Base-by-base conservation (phyloP, 30 jellyfish, hydroid and myxozoan species). In the Rhopilema esculentum region DNA sequence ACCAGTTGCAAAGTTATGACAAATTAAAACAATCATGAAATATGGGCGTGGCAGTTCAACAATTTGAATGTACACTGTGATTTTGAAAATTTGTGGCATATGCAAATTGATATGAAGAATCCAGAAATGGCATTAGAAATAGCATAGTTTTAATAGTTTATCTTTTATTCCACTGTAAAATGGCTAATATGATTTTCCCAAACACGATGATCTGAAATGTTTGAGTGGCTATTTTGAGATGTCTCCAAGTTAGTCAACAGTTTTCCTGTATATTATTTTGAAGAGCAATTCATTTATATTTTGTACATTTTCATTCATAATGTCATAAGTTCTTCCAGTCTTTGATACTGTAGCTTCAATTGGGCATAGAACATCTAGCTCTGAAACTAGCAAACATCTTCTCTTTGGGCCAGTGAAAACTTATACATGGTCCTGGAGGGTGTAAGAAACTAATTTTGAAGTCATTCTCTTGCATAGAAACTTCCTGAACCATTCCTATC, bases 311-410 rank as follows among this genome's bases (percentile, higher is more conserved):
- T 63, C 73, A 19, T 63, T 24, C 17, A 20, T 63, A 20, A 63
- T 63, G 73, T 63, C 73, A 63, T 63, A 63, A 7, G 73, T 63
- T 19, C n/a, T 7, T n/a, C 73, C 73, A 63, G 73, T 63, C 17
- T 1, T 24, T 19, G n/a, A 2, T 63, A 63, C 73, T 63, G 73
- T 7, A 19, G 73, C 73, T 19, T 63, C 29, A 19, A 63, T 63
- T 1, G 8, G 17, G 73, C 73, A 63, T 19, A 17, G 73, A 19
- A 63, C 17, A 17, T 63, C 29, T 7, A 63, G 29, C 26, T 19
- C 29, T 80, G 92, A 85, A 27, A 83, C 92, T 24, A 83, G 75
- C 89, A 66, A 27, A 18, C 52, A 64, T 83, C 92, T 21, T 66
- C 30, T 27, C 89, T 67, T 66, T 52, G 33, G 92, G 92, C 92